Evolutionary conservation across 2,888 invertebrate species (phyloP), one percentile per base, ranked within the genome.

Genomic region (Brachylomia viminalis): DNA sequence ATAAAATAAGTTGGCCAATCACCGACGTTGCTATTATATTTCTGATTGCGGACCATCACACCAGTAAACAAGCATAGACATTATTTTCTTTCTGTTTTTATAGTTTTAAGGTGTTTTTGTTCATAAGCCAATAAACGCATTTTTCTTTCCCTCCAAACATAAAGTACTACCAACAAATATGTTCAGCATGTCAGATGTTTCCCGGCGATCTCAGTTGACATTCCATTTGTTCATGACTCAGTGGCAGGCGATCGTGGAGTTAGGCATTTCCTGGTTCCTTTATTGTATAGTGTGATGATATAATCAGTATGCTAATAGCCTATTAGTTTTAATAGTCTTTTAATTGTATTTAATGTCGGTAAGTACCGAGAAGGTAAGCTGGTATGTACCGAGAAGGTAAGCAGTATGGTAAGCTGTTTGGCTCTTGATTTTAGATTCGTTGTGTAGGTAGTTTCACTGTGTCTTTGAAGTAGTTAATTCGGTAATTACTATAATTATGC

Each of bases 321-420:
- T 68, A 76, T 83, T 82, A 72, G 23, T 80, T 82, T 81, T 83
- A 86, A 86, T 74, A 65, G 77, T 70, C 64, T 71, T 80, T 83
- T 74, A 86, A 83, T 66, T 79, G 33, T 80, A 68, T 64, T 58
- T 52, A 68, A 67, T 56, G 47, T 38, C 33, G 7, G 8, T 77
- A 47, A 23, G 30, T 33, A 33, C 27, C 17, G 8, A 27, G 17
- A 76, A 67, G 23, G n/a, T n/a, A n/a, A n/a, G n/a, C n/a, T n/a
- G 23, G 27, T 23, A 33, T 7, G 30, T 33, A 33, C 27, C 17
- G 8, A 27, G 17, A 76, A 67, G 23, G n/a, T n/a, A n/a, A n/a
- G n/a, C n/a, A n/a, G n/a, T 20, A 54, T 11, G 33, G 11, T 17
- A 76, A 59, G 8, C 15, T 2, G 1, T 27, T 59, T 6, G 17